Base-by-base conservation (phyloP, 2,113 vertebrate species). In the Oncorhynchus nerka region DNA sequence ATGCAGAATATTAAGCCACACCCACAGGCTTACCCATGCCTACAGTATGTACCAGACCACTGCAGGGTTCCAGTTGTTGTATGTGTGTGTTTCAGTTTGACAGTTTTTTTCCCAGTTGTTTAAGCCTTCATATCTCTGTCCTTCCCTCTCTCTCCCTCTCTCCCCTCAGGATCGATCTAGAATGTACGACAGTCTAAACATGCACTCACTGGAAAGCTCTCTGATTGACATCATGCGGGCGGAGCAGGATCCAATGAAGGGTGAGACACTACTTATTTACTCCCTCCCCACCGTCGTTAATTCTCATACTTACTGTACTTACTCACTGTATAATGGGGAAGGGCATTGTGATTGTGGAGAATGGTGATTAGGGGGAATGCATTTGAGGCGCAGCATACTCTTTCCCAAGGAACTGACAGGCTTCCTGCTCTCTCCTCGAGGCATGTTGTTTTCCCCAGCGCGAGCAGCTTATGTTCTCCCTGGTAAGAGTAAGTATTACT, bases 211-310 rank as follows among this genome's bases (percentile, higher is more conserved):
- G 94, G 97, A 99, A 93, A 98, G 96, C 89, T 98, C 97, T 55
- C 96, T 99, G 88, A 99, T 98, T 85, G 97, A 99, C 93, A 99
- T 99, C 93, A 98, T 99, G 96, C 94, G 97, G 92, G 97, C 97
- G 70, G 97, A 99, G 84, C 97, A 99, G 87, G 97, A 99, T 91
- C 97, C 97, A 26, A 93, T 99, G 89, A 99, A 99, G 94, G 95
- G 97, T 98, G 92, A 92, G 93, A 55, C 39, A 45, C 39, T 11
- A 45, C 51, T 19, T 16, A 19, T n/a, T 16, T 62, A 45, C 15
- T 57, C 55, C 55, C n/a, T 62, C 59, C 59, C 59, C 59, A 62
- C 59, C 24, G n/a, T 20, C 7, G 16, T 19, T 45, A 12, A 45
- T 55, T 55, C 16, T 55, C 16, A 55, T 15, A 55, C 49, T 15